Evolutionary conservation across 92 coral and sea anemone genomes (phyloP).

Genomic region (Pocillopora meandrina): DNA sequence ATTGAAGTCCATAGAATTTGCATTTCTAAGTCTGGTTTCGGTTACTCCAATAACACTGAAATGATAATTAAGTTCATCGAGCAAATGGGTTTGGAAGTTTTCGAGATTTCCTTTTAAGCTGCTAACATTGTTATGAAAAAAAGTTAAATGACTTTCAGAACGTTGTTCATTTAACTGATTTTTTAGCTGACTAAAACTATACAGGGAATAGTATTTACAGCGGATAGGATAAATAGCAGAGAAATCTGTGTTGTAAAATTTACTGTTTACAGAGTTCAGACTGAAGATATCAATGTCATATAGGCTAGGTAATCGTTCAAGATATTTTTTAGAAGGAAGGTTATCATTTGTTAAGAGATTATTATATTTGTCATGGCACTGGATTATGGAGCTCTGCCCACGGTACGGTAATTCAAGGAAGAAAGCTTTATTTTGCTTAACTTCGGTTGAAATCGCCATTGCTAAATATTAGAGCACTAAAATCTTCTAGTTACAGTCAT

Average conservation of each 20-base stretch:
- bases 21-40: no score
- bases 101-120: background rate
- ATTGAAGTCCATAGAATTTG: no score
- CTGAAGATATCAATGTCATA: constrained; percentile 28
- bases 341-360: constrained; percentile 22
- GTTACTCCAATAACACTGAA: no score
- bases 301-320: constrained; percentile 40
- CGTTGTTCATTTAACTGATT: constrained; percentile 20
- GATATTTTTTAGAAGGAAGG: constrained; percentile 37
- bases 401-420: constrained; percentile 10
- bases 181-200: constrained; percentile 36
- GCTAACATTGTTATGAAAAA: constrained; percentile 15
- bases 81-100: background rate
- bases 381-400: constrained; percentile 19
- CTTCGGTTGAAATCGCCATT: no score
- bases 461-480: no score
- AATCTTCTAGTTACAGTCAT: no score
- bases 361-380: constrained; percentile 12
- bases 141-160: background rate
- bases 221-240: no score
- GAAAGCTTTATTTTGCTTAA: constrained; percentile 10
- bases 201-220: no score
- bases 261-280: background rate
- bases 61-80: no score
- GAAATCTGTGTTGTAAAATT: background rate